Conservation (phyloP, 2,888 invertebrate genomes). For the Octonoba sinensis region DNA sequence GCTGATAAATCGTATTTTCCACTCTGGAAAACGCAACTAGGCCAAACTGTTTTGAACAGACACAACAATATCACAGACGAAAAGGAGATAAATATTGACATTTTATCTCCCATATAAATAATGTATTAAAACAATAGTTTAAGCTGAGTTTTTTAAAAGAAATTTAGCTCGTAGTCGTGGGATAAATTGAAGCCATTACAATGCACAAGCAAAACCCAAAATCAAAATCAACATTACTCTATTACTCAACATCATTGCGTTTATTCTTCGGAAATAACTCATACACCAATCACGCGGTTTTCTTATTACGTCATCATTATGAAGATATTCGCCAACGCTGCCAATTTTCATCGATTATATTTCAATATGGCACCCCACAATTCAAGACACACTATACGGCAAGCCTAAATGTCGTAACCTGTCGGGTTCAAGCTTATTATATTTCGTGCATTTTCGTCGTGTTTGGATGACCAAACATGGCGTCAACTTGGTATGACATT, state of each 20-base stretch:
- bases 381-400: too few species aligned
- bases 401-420: too few species aligned
- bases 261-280: constrained; percentile 43
- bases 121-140: constrained; percentile 15
- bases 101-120: constrained; percentile 20
- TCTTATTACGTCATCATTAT: constrained; percentile 36
- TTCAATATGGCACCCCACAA: too few species aligned
- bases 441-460: too few species aligned
- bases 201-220: neutral
- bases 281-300: constrained; percentile 22
- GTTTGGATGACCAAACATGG: too few species aligned
- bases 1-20: constrained; percentile 52
- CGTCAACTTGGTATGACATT: too few species aligned
- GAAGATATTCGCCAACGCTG: too few species aligned
- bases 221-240: constrained; percentile 30
- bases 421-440: too few species aligned
- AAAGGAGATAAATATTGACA: constrained; percentile 32
- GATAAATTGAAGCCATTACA: neutral
- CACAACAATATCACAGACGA: constrained; percentile 35
- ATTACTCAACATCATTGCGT: constrained; percentile 26
- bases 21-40: constrained; percentile 44
- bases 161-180: neutral
- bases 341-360: too few species aligned
- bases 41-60: constrained; percentile 25
- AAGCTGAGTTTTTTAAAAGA: neutral